Base-by-base conservation (phyloP, 2,797 vertebrate species). In the Chromobotia macracanthus region DNA sequence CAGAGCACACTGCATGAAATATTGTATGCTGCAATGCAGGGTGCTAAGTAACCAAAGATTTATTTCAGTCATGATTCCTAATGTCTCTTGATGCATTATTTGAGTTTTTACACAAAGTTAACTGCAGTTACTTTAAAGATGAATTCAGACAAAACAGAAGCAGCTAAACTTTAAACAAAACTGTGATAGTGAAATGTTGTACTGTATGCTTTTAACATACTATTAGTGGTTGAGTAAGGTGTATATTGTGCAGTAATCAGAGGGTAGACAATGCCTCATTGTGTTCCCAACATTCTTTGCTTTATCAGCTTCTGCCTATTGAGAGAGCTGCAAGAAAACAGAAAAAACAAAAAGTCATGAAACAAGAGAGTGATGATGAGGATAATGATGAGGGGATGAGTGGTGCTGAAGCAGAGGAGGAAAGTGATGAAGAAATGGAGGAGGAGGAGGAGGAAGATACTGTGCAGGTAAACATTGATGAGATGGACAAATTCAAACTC, bases 271-370 rank as follows among this genome's bases (percentile, higher is more conserved):
- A n/a, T n/a, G 4, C 19, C 2, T 64, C 56, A 28, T 16, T 66
- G 12, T 67, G 19, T 21, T 80, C 23, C 15, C 13, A 16, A 12
- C 8, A 13, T 56, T 75, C 7, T 12, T 72, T 81, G 38, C 84
- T 56, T 72, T 0, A 84, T 72, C 73, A 99, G 98, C 91, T 99
- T 87, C 92, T 99, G 85, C 98, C 97, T 18, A 98, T 99, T 79
- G 98, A 99, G 81, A 94, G 91, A 87, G 96, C 95, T 71, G 96
- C 96, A 28, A 93, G 85, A 89, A 98, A 96, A 89, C 92, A 92
- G 80, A 97, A 96, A 81, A 92, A 84, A 53, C 77, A 89, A 56
- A 71, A 76, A 19, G 80, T 89, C 1, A 35, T 85, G 38, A 74
- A 83, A 9, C 41, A 88, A 87, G 85, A 50, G 38, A 51, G 83